Evolutionary conservation across 2,797 vertebrate species (phyloP).

Genomic region (Leuciscus waleckii): DNA sequence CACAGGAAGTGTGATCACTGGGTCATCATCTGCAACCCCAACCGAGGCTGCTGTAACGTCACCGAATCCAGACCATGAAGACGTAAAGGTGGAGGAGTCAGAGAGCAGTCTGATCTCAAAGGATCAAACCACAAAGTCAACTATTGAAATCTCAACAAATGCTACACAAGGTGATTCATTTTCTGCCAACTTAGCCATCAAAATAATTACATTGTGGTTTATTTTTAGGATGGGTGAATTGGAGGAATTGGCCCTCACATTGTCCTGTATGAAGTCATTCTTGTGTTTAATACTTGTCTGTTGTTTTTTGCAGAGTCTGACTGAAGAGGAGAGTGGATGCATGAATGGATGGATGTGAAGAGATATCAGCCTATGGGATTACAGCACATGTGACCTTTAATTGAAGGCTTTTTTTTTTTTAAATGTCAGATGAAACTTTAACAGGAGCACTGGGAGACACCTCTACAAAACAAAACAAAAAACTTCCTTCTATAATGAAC

Average conservation of each 20-base stretch:
- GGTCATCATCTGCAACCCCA: conserved; percentile 6
- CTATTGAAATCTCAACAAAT: conserved; percentile 60
- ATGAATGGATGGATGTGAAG: conserved; percentile 17
- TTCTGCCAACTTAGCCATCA: background rate
- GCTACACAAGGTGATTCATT: conserved; percentile 68
- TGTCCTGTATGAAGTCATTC: background rate
- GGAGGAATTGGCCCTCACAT: too few relatives aligned
- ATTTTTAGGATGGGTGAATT: background rate
- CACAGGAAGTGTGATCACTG: background rate
- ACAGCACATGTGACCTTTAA: conserved; percentile 69
- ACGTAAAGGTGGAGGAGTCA: conserved; percentile 67
- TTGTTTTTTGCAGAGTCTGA: conserved; percentile 56
- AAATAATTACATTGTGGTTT: background rate
- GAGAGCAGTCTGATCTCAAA: conserved; percentile 62
- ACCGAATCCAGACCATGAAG: conserved; percentile 64
- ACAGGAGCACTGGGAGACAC: conserved; percentile 71
- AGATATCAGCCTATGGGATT: conserved; percentile 48
- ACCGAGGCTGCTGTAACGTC: conserved; percentile 40
- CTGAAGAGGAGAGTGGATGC: conserved; percentile 37
- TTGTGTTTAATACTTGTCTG: conserved; percentile 5
- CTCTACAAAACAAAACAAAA: conserved; percentile 8
- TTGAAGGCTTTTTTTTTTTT: conserved; percentile 45
- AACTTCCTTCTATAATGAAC: conserved; percentile 26
- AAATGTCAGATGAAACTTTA: conserved; percentile 70
- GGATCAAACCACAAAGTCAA: conserved; percentile 46